Evolutionary conservation across 1,140 invertebrate species (phyloP).

Genomic region (Drosophila nikananu): DNA sequence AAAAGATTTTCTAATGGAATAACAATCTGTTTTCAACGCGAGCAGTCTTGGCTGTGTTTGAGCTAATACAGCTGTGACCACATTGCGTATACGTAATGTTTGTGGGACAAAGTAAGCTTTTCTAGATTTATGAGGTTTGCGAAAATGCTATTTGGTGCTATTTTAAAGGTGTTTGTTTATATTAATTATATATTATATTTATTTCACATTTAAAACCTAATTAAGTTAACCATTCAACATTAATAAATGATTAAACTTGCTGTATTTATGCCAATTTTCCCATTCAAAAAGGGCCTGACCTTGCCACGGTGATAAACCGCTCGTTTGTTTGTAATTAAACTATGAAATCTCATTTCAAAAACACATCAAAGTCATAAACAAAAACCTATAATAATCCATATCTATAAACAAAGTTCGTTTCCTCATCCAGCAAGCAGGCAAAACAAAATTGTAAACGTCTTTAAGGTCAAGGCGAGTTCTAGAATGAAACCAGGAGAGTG

Average conservation of each 20-base stretch:
- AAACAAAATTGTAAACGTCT: slow-evolving; percentile 31
- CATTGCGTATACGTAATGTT: slow-evolving; percentile 51
- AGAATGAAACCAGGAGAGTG: slow-evolving; percentile 23
- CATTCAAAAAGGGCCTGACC: background rate
- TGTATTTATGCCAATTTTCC: background rate
- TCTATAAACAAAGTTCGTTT: slow-evolving; percentile 10
- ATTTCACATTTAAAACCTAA: background rate
- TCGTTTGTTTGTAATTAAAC: slow-evolving; percentile 1
- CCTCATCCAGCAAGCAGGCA: slow-evolving; percentile 4
- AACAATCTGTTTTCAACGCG: slow-evolving; percentile 18
- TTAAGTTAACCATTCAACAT: background rate
- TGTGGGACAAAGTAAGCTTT: slow-evolving; percentile 1
- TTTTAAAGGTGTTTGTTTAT: background rate
- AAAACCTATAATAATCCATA: slow-evolving; percentile 4
- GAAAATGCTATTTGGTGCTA: background rate
- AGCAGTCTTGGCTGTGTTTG: background rate
- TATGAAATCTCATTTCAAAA: slow-evolving; percentile 13
- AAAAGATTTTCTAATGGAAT: slow-evolving; percentile 3
- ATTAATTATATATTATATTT: background rate
- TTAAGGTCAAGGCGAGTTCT: slow-evolving; percentile 65
- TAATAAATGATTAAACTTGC: no score
- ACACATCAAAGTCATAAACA: slow-evolving; percentile 13
- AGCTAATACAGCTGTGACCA: slow-evolving; percentile 15
- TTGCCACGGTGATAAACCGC: no score
- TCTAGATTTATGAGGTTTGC: background rate